These are phyloP conservation scores for Coboldia fuscipes DNA, from an alignment of 1,140 invertebrate genomes.

Conservation along the genomic window DNA sequence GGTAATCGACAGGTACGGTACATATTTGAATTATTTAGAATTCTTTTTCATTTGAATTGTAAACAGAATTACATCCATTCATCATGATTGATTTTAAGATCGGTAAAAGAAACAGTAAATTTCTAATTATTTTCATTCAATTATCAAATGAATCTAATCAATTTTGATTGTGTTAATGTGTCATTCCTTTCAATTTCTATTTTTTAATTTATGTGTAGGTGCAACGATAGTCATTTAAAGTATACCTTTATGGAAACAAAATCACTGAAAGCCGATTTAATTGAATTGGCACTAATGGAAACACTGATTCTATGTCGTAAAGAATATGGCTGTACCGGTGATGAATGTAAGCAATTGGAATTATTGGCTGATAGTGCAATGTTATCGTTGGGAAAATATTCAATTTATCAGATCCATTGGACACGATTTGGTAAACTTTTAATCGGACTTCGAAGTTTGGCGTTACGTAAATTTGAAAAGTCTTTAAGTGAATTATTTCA, in stretches of 20 bases:
- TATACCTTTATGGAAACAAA: slow-evolving; percentile 14
- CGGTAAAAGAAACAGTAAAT: too few relatives aligned
- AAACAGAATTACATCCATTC: too few relatives aligned
- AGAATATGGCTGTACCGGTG: slow-evolving; percentile 11
- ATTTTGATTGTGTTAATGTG: too few relatives aligned
- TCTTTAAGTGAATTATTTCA: too few relatives aligned
- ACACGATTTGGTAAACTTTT: slow-evolving; percentile 15
- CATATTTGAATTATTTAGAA: background rate
- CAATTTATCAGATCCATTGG: slow-evolving; percentile 14
- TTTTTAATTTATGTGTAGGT: slow-evolving; percentile 6
- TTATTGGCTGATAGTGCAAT: slow-evolving; percentile 13
- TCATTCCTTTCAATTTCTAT: background rate
- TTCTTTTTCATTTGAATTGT: too few relatives aligned
- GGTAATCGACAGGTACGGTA: slow-evolving; percentile 11
- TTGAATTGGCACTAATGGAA: slow-evolving; percentile 37
- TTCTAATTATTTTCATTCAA: too few relatives aligned
- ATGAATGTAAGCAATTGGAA: slow-evolving; percentile 12
- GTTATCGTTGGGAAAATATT: slow-evolving; percentile 14
- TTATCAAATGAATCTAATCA: too few relatives aligned
- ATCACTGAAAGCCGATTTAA: slow-evolving; percentile 25
- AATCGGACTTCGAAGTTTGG: slow-evolving; percentile 13
- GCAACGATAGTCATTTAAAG: slow-evolving; percentile 15
- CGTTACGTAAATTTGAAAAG: slow-evolving; percentile 13
- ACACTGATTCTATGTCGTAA: slow-evolving; percentile 35
- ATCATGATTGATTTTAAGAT: too few relatives aligned